Conservation (phyloP, 2,113 vertebrate genomes). For the Maccullochella peelii region DNA sequence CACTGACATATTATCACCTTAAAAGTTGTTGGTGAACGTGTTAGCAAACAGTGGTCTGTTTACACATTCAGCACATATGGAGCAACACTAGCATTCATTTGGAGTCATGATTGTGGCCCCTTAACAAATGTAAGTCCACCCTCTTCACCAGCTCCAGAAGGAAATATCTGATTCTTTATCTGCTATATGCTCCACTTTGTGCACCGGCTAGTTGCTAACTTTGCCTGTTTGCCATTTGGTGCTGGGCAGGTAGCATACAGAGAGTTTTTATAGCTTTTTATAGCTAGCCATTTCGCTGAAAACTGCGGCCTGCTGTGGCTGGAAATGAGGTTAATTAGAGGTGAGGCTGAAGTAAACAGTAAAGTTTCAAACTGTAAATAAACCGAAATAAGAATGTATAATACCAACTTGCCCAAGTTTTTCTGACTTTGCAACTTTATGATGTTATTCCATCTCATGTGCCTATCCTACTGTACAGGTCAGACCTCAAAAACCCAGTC, state of each 20-base stretch:
- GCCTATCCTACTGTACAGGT: background rate
- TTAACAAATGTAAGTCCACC: background rate
- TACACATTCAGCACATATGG: too few relatives aligned
- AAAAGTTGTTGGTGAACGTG: too few relatives aligned
- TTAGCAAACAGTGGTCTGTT: too few relatives aligned
- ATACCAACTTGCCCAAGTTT: background rate
- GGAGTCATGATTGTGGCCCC: too few relatives aligned
- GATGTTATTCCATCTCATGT: background rate
- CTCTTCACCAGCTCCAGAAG: background rate
- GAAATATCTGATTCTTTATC: background rate
- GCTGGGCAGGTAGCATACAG: too few relatives aligned
- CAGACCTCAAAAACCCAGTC: background rate
- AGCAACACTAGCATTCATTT: too few relatives aligned
- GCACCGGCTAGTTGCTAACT: too few relatives aligned
- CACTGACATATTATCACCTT: too few relatives aligned
- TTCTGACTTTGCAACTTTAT: background rate
- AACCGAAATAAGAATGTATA: background rate
- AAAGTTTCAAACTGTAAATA: background rate
- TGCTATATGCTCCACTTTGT: too few relatives aligned
- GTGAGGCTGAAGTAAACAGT: background rate
- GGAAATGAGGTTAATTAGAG: background rate
- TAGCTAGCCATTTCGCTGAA: background rate
- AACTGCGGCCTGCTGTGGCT: background rate
- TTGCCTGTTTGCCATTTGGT: too few relatives aligned
- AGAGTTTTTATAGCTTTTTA: background rate